Evolutionary conservation across 2,113 vertebrate species (phyloP).

Genomic region (Syrrhaptes paradoxus): DNA sequence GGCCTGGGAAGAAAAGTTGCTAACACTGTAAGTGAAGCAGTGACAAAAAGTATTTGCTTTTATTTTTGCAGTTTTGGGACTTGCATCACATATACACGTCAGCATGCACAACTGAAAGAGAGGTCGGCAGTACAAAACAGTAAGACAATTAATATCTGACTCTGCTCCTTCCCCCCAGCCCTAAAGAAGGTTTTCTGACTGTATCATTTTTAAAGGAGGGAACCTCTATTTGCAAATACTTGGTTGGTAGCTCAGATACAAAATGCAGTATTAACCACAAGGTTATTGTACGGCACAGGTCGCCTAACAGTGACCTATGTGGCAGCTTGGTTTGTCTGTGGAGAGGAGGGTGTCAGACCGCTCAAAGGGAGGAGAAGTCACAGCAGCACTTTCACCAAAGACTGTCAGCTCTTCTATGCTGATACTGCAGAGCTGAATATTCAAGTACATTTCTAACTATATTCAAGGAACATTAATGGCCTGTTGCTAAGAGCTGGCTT

Average conservation of each 20-base stretch:
- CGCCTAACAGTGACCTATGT: neutral
- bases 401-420: neutral
- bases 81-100: constrained; percentile 9
- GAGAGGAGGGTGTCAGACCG: neutral
- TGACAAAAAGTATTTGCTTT: constrained; percentile 40
- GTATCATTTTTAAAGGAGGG: neutral
- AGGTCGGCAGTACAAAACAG: neutral
- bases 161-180: neutral
- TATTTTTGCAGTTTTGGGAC: constrained; percentile 25
- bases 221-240: neutral
- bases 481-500: neutral
- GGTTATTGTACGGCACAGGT: neutral
- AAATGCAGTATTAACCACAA: neutral
- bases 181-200: neutral
- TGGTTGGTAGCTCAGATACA: neutral
- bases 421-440: neutral
- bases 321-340: neutral
- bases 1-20: neutral
- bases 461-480: neutral
- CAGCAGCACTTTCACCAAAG: neutral
- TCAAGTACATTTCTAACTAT: neutral
- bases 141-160: neutral
- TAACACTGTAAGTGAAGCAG: constrained; percentile 57
- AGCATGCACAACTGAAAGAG: neutral
- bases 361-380: neutral